Conservation (phyloP, 2,113 vertebrate species). For the Pleuronectes platessa region DNA sequence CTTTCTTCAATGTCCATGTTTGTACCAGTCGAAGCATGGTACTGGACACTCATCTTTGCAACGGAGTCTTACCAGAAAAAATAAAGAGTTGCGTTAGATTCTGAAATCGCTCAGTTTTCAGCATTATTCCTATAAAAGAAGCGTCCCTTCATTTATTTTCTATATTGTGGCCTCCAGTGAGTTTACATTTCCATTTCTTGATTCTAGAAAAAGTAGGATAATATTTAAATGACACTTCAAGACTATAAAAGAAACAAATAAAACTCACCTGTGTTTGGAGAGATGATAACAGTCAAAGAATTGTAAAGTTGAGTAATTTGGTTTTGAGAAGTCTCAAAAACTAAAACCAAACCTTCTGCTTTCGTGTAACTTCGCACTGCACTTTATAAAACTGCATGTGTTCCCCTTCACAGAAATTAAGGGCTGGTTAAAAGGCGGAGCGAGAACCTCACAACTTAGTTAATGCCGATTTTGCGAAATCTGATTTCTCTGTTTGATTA, state of each 20-base stretch:
- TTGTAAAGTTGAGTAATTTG: neutral
- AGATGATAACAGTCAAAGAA: neutral
- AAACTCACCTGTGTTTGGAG: slow-evolving; percentile 36
- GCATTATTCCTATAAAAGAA: too few species aligned
- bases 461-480: too few species aligned
- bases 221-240: neutral
- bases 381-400: neutral
- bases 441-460: too few species aligned
- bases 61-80: neutral
- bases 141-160: neutral
- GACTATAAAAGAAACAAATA: neutral
- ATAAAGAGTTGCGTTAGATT: neutral
- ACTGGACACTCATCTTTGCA: slow-evolving; percentile 54
- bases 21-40: slow-evolving; percentile 22
- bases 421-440: too few species aligned
- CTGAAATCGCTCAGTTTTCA: neutral
- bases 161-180: neutral
- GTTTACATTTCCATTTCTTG: neutral
- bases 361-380: neutral
- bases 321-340: neutral
- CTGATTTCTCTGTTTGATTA: too few species aligned
- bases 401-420: too few species aligned
- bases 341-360: neutral
- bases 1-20: slow-evolving; percentile 43
- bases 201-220: neutral